phyloP scores from a whole-genome alignment of 2,888 invertebrate species.

The Melanophora roralis region DNA sequence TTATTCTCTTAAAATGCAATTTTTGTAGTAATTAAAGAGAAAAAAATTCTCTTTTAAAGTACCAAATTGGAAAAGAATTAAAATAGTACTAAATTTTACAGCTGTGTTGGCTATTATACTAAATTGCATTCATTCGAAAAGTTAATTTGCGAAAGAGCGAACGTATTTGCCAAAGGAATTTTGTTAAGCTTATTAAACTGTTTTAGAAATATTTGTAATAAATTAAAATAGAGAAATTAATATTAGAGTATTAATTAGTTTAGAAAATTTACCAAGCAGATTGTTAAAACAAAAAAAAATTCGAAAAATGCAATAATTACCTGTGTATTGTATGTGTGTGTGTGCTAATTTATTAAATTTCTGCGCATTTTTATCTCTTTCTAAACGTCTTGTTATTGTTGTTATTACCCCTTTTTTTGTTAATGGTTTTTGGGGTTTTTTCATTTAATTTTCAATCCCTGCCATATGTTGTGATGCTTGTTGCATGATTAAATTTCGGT shows the following conservation, averaged over 20 bases:
- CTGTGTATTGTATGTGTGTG: not conserved
- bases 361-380: constrained; percentile 43
- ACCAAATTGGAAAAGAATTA: constrained; percentile 24
- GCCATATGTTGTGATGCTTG: constrained; percentile 49
- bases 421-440: constrained; percentile 30
- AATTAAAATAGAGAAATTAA: too few species aligned
- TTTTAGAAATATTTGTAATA: not conserved
- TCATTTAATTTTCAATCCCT: not conserved
- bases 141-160: constrained; percentile 35
- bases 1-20: constrained; percentile 27
- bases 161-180: constrained; percentile 14
- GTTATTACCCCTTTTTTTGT: not conserved
- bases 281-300: not conserved
- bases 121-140: constrained; percentile 58
- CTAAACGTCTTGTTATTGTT: constrained; percentile 26
- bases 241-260: too few species aligned
- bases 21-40: constrained; percentile 26
- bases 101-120: constrained; percentile 21
- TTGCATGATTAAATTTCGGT: constrained; percentile 52
- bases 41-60: constrained; percentile 28
- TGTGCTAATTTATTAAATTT: constrained; percentile 48
- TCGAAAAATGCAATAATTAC: not conserved
- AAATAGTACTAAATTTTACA: constrained; percentile 32
- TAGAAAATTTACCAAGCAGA: too few species aligned
- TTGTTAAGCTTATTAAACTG: not conserved